Percentiles rank a stretch among this genome's conserved stretches.
Conservation (phyloP, 1,140 invertebrate genomes). For the Papilio xuthus region DNA sequence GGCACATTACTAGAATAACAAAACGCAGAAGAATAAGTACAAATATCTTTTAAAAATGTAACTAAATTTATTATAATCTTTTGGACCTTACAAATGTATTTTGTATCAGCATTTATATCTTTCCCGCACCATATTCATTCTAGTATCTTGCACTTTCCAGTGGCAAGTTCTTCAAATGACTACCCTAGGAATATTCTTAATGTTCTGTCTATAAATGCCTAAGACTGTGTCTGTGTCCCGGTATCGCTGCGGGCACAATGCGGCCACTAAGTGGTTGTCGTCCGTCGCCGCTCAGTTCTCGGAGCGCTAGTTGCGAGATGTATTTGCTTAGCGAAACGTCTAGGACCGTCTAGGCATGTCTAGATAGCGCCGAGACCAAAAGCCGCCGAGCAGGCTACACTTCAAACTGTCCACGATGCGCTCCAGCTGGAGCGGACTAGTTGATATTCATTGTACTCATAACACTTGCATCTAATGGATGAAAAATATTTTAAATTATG, state of each 20-base stretch:
- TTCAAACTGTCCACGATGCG: slow-evolving; percentile 48
- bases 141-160: too few relatives aligned
- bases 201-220: background rate
- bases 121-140: background rate
- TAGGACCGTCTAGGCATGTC: background rate
- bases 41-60: too few relatives aligned
- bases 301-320: slow-evolving; percentile 42
- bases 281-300: slow-evolving; percentile 50
- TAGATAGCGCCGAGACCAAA: slow-evolving; percentile 47
- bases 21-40: too few relatives aligned
- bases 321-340: slow-evolving; percentile 52
- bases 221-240: background rate
- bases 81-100: too few relatives aligned
- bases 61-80: too few relatives aligned
- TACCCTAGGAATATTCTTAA: background rate
- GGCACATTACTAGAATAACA: too few relatives aligned
- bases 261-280: slow-evolving; percentile 60
- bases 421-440: slow-evolving; percentile 42
- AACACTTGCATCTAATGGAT: background rate
- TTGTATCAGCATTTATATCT: slow-evolving; percentile 31
- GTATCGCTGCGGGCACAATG: slow-evolving; percentile 45
- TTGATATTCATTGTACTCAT: slow-evolving; percentile 6
- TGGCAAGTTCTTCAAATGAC: background rate
- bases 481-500: background rate
- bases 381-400: slow-evolving; percentile 41